phyloP scores from a whole-genome alignment of 2,888 invertebrate species.

The Drosophila borborema region DNA sequence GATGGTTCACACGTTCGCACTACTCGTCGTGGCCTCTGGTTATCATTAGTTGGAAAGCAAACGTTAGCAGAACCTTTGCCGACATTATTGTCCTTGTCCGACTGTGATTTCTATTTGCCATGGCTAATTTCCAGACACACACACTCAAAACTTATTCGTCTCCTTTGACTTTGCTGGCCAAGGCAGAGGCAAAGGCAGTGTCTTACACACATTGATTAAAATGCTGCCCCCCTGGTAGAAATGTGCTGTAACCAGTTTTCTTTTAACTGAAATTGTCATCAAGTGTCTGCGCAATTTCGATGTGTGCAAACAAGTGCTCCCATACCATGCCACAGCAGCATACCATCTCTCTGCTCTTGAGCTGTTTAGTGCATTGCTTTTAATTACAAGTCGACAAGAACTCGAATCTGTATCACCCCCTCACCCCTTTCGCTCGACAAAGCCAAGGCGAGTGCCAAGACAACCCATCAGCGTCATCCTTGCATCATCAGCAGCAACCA shows the following conservation, averaged over 20 bases:
- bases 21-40: conserved; percentile 24
- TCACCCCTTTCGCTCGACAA: conserved; percentile 41
- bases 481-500: conserved; percentile 63
- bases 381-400: conserved; percentile 74
- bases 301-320: conserved; percentile 75
- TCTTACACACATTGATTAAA: conserved; percentile 64
- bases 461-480: conserved; percentile 73
- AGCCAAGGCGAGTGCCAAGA: conserved; percentile 25
- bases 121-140: conserved; percentile 67
- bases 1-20: conserved; percentile 65
- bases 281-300: conserved; percentile 77
- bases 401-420: conserved; percentile 33
- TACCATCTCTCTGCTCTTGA: background rate
- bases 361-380: conserved; percentile 72
- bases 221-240: conserved; percentile 50
- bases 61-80: conserved; percentile 71
- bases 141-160: conserved; percentile 74
- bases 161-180: conserved; percentile 26
- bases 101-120: conserved; percentile 63
- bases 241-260: conserved; percentile 60
- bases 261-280: conserved; percentile 79
- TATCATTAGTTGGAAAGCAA: conserved; percentile 68
- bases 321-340: background rate
- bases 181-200: background rate
- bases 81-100: conserved; percentile 61